Percentiles rank a stretch among this genome's conserved stretches.
phyloP scores from a whole-genome alignment of 2,113 vertebrate genomes.

The Psettodes erumei region DNA sequence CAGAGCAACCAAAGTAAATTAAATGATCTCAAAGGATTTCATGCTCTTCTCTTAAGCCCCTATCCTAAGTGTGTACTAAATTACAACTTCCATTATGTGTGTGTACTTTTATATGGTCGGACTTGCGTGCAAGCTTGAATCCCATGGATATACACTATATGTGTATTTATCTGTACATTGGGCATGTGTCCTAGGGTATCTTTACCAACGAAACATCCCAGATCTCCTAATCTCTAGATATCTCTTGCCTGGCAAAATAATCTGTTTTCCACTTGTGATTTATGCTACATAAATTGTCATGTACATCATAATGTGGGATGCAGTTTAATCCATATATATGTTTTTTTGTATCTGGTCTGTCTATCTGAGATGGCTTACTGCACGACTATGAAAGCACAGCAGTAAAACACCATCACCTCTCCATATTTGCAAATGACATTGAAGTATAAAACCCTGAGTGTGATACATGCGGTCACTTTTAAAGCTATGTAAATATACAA shows the following conservation, averaged over 20 bases:
- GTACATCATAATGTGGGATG: background rate
- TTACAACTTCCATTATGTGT: background rate
- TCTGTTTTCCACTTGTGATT: slow-evolving; percentile 34
- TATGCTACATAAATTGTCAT: background rate
- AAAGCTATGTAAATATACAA: background rate
- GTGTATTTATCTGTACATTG: background rate
- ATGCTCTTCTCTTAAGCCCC: slow-evolving; percentile 13
- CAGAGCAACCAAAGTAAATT: background rate
- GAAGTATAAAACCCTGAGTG: background rate
- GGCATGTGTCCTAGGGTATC: slow-evolving; percentile 45
- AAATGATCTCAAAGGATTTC: slow-evolving; percentile 10
- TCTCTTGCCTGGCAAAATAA: slow-evolving; percentile 53
- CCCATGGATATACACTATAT: background rate
- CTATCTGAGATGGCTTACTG: slow-evolving; percentile 2
- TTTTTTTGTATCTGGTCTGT: slow-evolving; percentile 8
- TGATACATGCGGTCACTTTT: background rate
- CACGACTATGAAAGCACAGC: background rate
- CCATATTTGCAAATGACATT: slow-evolving; percentile 10
- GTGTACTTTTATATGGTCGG: background rate
- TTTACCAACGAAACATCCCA: slow-evolving; percentile 51
- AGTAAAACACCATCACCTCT: background rate
- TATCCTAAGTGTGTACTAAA: background rate
- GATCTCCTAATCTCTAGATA: slow-evolving; percentile 69
- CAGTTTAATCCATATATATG: slow-evolving; percentile 43
- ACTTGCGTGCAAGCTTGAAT: background rate